These are phyloP conservation scores for Oncorhynchus kisutch DNA, from an alignment of 2,113 vertebrate genomes.

Conservation along the genomic window DNA sequence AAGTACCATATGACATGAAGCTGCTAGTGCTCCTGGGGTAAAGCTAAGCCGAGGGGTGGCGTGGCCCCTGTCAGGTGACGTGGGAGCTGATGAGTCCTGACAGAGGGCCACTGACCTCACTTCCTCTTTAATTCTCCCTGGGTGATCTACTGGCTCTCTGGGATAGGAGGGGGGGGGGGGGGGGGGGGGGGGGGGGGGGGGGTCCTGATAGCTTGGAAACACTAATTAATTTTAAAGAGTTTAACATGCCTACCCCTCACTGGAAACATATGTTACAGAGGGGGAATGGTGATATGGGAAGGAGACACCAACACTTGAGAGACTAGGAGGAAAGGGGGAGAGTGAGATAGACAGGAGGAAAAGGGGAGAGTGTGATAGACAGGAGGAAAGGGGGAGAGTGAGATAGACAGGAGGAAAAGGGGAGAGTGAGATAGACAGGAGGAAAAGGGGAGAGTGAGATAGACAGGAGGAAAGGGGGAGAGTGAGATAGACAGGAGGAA, in stretches of 20 bases:
- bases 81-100: conserved; percentile 62
- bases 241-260: conserved; percentile 53
- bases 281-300: not conserved
- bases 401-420: not conserved
- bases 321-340: not conserved
- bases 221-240: conserved; percentile 72
- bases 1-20: conserved; percentile 11
- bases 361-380: too few species aligned
- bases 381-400: not conserved
- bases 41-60: conserved; percentile 28
- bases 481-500: too few species aligned
- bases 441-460: not conserved
- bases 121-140: conserved; percentile 62
- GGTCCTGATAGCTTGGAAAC: conserved; percentile 57
- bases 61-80: conserved; percentile 62
- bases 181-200: not conserved
- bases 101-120: conserved; percentile 66
- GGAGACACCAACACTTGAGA: not conserved
- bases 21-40: not conserved
- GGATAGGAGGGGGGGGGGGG: conserved; percentile 32
- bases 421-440: conserved; percentile 14
- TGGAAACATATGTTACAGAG: conserved; percentile 65
- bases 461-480: too few species aligned
- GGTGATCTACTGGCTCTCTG: conserved; percentile 61
- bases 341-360: too few species aligned